Base-by-base conservation (phyloP, 1,140 invertebrate genomes). In the Pemphigus obesinymphae region DNA sequence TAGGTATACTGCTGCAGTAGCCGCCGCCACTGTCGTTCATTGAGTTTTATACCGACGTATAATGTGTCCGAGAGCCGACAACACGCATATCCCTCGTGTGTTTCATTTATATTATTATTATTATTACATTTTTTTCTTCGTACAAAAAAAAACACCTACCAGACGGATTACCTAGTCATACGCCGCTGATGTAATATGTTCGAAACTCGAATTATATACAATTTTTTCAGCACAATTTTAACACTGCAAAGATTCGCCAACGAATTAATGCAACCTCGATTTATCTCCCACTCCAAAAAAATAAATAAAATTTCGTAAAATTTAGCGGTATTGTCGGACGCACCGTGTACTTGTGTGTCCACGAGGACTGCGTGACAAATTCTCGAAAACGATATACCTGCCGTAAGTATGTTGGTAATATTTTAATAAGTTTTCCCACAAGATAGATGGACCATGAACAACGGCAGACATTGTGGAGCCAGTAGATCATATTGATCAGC, bases 371-470 rank as follows among this genome's bases (percentile, higher is more conserved):
- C n/a, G n/a, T 72, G 43, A 72, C 40, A 72, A 72, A 72, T 72
- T 45, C n/a, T 45, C n/a, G 40, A 70, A 43, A 45, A 70, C 40
- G 23, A 26, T 17, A 45, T 23, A n/a, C n/a, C n/a, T n/a, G n/a
- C n/a, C n/a, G n/a, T n/a, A 0, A 43, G 17, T 26, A 26, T 48
- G 68, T 45, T 7, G 34, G 29, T 58, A 43, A 23, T 13, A 26
- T 61, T 80, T 80, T 45, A 61, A 80, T 63, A 63, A 61, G 37
- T 80, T 80, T 80, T 80, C 76, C 55, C 53, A 80, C 76, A 80
- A 61, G 13, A 43, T 26, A 63, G 76, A 61, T 80, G 75, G 63
- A 80, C 76, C 53, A 29, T 61, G 53, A 80, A 58, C 76, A 37
- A 43, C n/a, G 53, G 53, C 23, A 80, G 76, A 80, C 76, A 31